phyloP scores from a whole-genome alignment of 2,888 invertebrate species.

The Pimpla rufipes region DNA sequence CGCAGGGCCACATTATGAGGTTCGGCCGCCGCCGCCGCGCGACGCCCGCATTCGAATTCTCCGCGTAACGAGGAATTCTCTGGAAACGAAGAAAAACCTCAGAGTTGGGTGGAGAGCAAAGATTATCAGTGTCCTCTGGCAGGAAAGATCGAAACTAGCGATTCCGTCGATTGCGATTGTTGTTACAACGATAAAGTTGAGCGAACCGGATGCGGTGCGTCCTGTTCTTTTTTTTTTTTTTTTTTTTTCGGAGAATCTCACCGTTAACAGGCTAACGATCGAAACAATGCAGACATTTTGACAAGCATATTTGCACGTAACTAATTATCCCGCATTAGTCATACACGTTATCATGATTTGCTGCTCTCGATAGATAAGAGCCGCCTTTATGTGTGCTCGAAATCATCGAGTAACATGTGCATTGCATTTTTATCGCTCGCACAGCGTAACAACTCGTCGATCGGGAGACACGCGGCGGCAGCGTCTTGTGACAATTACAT shows the following conservation, averaged over 20 bases:
- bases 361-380: not conserved
- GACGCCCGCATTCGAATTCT: not conserved
- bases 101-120: not conserved
- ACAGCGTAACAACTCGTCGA: too few relatives aligned
- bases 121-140: not conserved
- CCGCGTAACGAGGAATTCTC: conserved; percentile 1
- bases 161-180: not conserved
- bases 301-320: not conserved
- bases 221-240: not conserved
- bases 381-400: not conserved
- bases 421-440: too few relatives aligned
- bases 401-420: too few relatives aligned
- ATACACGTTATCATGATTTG: not conserved
- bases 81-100: not conserved
- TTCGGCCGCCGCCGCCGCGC: not conserved
- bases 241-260: not conserved
- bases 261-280: not conserved
- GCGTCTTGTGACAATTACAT: too few relatives aligned
- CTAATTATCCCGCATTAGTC: too few relatives aligned
- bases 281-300: not conserved
- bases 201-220: not conserved
- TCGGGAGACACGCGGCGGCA: too few relatives aligned
- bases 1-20: not conserved
- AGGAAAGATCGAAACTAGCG: not conserved
- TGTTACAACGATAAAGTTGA: not conserved